These are phyloP conservation scores for Liopterus haemorrhoidalis DNA, from an alignment of 2,888 invertebrate genomes.

Conservation along the genomic window DNA sequence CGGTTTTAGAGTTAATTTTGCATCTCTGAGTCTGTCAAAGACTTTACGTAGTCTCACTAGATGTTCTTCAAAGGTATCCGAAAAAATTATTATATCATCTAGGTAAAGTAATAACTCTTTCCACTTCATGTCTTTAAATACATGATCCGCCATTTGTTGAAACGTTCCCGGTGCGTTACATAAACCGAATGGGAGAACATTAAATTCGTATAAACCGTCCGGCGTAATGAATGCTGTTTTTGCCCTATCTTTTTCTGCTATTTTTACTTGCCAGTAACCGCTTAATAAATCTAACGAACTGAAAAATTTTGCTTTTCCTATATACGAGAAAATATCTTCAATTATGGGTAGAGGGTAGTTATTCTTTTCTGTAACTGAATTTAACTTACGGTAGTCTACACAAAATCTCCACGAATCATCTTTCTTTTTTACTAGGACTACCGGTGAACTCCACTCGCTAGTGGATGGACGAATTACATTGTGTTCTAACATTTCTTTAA, in stretches of 20 bases:
- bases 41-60: slow-evolving; percentile 23
- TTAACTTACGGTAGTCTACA: slow-evolving; percentile 26
- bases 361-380: slow-evolving; percentile 25
- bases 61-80: slow-evolving; percentile 26
- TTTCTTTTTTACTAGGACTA: slow-evolving; percentile 19
- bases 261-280: slow-evolving; percentile 30
- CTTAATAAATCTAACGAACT: slow-evolving; percentile 29
- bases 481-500: slow-evolving; percentile 9
- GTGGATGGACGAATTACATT: slow-evolving; percentile 8
- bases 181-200: slow-evolving; percentile 30
- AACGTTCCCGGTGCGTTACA: slow-evolving; percentile 32
- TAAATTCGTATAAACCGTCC: slow-evolving; percentile 30
- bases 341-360: slow-evolving; percentile 31
- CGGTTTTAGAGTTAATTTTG: slow-evolving; percentile 27
- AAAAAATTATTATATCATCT: slow-evolving; percentile 31
- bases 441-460: slow-evolving; percentile 14
- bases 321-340: slow-evolving; percentile 29
- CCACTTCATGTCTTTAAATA: slow-evolving; percentile 30
- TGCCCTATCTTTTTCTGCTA: slow-evolving; percentile 23
- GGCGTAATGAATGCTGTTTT: slow-evolving; percentile 30
- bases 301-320: slow-evolving; percentile 28
- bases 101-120: slow-evolving; percentile 28
- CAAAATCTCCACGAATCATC: slow-evolving; percentile 22
- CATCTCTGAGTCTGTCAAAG: slow-evolving; percentile 22
- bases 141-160: slow-evolving; percentile 26